phyloP scores from a whole-genome alignment of 2,797 vertebrate species.

The Coregonus suidteri region DNA sequence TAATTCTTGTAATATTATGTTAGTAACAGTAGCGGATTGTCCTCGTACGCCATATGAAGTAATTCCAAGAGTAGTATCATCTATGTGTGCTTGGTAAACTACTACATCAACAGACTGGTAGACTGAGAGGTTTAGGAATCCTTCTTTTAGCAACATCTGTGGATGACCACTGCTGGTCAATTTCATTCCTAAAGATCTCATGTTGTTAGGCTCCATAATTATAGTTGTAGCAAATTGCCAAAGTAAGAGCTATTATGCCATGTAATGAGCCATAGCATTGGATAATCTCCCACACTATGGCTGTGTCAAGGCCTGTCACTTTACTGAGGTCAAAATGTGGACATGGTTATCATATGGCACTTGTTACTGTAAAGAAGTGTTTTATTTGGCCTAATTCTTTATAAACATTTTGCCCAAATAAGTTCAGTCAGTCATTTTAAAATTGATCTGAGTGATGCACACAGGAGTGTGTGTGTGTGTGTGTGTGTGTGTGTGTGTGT shows the following conservation, averaged over 20 bases:
- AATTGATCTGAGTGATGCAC: neutral
- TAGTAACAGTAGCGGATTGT: neutral
- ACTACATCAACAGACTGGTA: neutral
- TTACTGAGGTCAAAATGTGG: slow-evolving; percentile 4
- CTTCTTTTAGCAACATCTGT: neutral
- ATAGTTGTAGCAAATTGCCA: slow-evolving; percentile 24
- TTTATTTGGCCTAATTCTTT: neutral
- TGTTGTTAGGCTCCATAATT: too few relatives aligned
- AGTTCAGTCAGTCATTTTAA: neutral
- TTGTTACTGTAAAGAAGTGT: neutral
- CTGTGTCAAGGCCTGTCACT: slow-evolving; percentile 12
- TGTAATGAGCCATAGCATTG: slow-evolving; percentile 14
- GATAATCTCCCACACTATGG: slow-evolving; percentile 18
- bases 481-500: slow-evolving; percentile 3
- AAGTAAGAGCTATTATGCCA: slow-evolving; percentile 28
- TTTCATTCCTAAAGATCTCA: slow-evolving; percentile 18
- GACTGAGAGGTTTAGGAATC: neutral
- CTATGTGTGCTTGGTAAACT: neutral
- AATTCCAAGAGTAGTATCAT: neutral
- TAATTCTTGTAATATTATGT: neutral
- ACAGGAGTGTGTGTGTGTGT: neutral
- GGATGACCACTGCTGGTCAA: slow-evolving; percentile 1
- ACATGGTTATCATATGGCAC: neutral
- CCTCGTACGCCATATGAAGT: neutral
- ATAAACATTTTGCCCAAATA: neutral